Evolutionary conservation across 37 sponge, comb jelly and placozoan genomes (phyloP), one percentile per base, ranked within the genome.

Genomic region (Beroe ovata): DNA sequence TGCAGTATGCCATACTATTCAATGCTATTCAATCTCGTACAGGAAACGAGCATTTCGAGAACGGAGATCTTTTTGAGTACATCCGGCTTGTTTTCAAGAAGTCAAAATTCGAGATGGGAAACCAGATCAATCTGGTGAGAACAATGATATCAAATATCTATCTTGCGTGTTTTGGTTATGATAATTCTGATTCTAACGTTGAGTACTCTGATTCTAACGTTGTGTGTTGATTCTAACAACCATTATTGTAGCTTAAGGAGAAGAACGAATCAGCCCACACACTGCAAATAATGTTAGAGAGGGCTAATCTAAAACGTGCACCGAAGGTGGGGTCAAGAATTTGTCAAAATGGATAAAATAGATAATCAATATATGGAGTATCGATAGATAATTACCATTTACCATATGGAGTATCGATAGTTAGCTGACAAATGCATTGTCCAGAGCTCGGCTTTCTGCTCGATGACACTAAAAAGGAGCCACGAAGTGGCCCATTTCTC

Each of bases 391-490:
- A n/a, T n/a, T n/a, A n/a, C n/a, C n/a, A n/a, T n/a, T n/a, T n/a
- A n/a, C n/a, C n/a, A n/a, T n/a, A n/a, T n/a, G n/a, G n/a, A n/a
- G n/a, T n/a, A n/a, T n/a, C n/a, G n/a, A n/a, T n/a, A n/a, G n/a
- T n/a, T n/a, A n/a, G n/a, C n/a, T n/a, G n/a, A n/a, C n/a, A n/a
- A n/a, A n/a, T n/a, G n/a, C n/a, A n/a, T n/a, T n/a, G n/a, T 66
- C 1, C 69, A 66, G 69, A 66, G 69, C 30, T 66, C 69, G 14
- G 69, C 69, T 19, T 66, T 66, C 30, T 66, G 69, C 16, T 66
- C 69, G 35, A 66, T 66, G 69, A 66, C 69, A 66, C 69, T 66
- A 37, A 66, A 66, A 66, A 66, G 21, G 36, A 34, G 34, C 16
- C 30, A 34, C 32, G 69, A 66, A 32, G 32, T 37, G 1, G 35